phyloP scores from a whole-genome alignment of 2,797 vertebrate genomes.

The Rhynchotus rufescens region DNA sequence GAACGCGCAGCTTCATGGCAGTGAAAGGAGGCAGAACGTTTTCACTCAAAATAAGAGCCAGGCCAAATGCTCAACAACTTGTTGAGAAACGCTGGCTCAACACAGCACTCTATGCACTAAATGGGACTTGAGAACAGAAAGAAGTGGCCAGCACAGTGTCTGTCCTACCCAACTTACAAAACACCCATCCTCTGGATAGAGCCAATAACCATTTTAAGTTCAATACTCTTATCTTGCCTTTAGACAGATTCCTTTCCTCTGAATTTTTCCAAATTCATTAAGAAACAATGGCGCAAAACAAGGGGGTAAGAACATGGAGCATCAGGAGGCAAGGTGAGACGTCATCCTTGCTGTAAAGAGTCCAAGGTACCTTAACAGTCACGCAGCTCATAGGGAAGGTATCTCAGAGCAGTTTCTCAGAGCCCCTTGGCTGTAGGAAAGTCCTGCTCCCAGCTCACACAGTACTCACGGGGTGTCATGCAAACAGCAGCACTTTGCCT shows the following conservation, averaged over 20 bases:
- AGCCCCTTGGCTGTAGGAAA: neutral
- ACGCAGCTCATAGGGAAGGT: neutral
- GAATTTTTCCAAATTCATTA: neutral
- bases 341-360: neutral
- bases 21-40: slow-evolving; percentile 26
- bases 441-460: neutral
- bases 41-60: slow-evolving; percentile 64
- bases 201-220: slow-evolving; percentile 8
- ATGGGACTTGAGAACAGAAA: slow-evolving; percentile 40
- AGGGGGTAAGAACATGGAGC: neutral
- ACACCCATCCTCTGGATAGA: neutral
- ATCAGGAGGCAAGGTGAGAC: neutral
- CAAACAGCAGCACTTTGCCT: neutral
- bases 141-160: slow-evolving; percentile 30
- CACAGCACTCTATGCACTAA: slow-evolving; percentile 42
- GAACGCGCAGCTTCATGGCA: slow-evolving; percentile 10
- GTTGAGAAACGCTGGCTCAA: slow-evolving; percentile 55
- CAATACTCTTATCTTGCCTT: neutral
- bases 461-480: neutral
- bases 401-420: neutral
- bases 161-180: slow-evolving; percentile 33
- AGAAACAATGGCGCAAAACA: neutral
- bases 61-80: slow-evolving; percentile 49
- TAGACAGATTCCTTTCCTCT: neutral
- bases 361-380: neutral